Base-by-base conservation (phyloP, 2,797 vertebrate species). In the Pangasius djambal region DNA sequence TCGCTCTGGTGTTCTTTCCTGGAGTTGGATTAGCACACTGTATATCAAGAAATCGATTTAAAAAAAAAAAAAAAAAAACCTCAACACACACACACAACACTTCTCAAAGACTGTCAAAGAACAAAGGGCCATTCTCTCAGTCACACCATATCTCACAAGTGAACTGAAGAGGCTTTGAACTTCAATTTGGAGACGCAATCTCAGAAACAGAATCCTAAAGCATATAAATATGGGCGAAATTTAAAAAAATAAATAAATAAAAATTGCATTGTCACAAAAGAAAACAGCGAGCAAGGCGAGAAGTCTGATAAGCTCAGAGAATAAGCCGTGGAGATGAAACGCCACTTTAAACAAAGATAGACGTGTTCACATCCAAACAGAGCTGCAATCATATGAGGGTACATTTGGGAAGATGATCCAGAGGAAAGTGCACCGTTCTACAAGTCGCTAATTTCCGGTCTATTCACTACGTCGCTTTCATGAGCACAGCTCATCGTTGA, bases 101-200 rank as follows among this genome's bases (percentile, higher is more conserved):
- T 10, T 63, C 28, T 61, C 59, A 63, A 63, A 77, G 59, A 34
- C 72, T 50, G 86, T 34, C 40, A n/a, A 61, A 63, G 59, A 86
- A 86, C 57, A 86, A 86, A 86, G 86, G 55, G 67, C 74, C 74
- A 86, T 83, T 77, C 74, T 81, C 25, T 77, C 88, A 90, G 92
- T 79, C 90, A 94, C 91, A 92, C 90, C 91, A 40, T 93, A 95
- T 95, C 95, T 92, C 83, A 63, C 81, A 93, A 94, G 93, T 95
- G 94, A 94, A 93, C 93, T 92, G 94, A 95, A 94, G 94, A 95
- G 95, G 89, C 93, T 95, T 95, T 96, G 93, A 96, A 94, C 93
- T 94, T 91, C 77, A 37, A 44, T 79, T 79, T n/a, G 93, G 3
- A 61, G 79, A 84, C 69, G 93, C 94, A 95, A 95, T 96, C 95